Percentiles rank a stretch among this genome's conserved stretches.
Conservation (phyloP, 2,113 vertebrate genomes). For the Datnioides undecimradiatus region DNA sequence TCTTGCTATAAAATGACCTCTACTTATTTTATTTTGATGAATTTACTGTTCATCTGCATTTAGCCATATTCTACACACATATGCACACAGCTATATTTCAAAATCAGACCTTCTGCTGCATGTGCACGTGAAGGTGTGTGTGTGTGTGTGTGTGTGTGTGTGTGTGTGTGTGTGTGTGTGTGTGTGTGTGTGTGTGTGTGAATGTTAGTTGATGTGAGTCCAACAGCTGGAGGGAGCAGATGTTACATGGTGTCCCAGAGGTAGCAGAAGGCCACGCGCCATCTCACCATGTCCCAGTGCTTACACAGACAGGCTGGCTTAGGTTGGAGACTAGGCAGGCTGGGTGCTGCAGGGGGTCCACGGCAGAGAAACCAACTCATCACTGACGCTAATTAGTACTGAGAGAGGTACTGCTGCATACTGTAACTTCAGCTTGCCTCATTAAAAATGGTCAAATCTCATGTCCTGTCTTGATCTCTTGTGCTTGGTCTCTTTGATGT, state of each 20-base stretch:
- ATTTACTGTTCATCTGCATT: background rate
- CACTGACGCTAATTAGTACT: constrained; percentile 46
- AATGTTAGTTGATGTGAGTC: background rate
- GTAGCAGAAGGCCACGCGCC: constrained; percentile 28
- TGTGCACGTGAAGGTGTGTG: too few relatives aligned
- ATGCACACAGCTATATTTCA: constrained; percentile 1
- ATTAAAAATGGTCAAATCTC: constrained; percentile 25
- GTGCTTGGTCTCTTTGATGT: background rate
- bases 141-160: background rate
- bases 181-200: constrained; percentile 3
- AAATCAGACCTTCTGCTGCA: background rate
- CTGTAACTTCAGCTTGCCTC: background rate
- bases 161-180: constrained; percentile 1
- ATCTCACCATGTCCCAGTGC: constrained; percentile 22
- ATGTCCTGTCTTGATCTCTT: background rate
- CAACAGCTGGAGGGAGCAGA: constrained; percentile 66
- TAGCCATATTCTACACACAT: background rate
- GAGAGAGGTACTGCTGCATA: constrained; percentile 25
- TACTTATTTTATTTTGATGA: background rate
- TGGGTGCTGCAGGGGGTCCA: constrained; percentile 6
- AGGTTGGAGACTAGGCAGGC: constrained; percentile 34
- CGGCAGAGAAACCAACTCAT: constrained; percentile 13
- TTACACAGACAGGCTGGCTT: constrained; percentile 35
- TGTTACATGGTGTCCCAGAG: constrained; percentile 46
- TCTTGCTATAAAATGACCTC: background rate